A percentile compares a stretch with the other conserved stretches of the same genome.
phyloP scores from a whole-genome alignment of 2,113 vertebrate genomes.

The Ameiurus melas region DNA sequence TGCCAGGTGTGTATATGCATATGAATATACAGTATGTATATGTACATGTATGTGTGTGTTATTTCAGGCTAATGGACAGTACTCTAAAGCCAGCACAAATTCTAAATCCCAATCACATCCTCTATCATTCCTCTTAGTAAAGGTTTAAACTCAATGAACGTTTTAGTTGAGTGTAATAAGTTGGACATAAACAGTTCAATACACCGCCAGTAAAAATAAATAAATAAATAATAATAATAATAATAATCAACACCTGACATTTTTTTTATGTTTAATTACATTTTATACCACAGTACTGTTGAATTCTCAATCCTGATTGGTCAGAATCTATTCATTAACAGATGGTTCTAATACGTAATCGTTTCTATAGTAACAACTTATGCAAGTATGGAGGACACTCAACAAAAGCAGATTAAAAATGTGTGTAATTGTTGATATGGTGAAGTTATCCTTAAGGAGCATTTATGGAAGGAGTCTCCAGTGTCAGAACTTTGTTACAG shows the following conservation, averaged over 20 bases:
- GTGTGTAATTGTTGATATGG: background rate
- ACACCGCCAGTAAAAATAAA: no score
- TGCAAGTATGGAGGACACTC: background rate
- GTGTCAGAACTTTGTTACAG: background rate
- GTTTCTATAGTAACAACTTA: background rate
- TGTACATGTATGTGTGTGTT: conserved; percentile 48
- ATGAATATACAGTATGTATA: no score
- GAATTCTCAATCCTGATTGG: background rate
- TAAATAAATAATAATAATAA: no score
- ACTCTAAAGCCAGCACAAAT: background rate
- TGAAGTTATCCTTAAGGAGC: background rate
- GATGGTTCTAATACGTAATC: background rate
- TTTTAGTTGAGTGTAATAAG: background rate
- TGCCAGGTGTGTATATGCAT: conserved; percentile 72
- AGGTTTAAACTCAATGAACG: background rate
- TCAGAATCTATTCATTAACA: background rate
- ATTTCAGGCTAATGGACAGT: background rate
- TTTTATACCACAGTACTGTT: background rate
- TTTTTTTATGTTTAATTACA: no score
- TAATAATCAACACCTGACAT: no score
- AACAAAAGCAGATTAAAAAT: background rate
- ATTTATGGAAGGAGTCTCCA: background rate
- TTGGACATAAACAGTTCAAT: background rate
- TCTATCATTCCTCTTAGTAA: background rate
- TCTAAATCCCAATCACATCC: background rate